Base-by-base conservation (phyloP, 2,888 invertebrate genomes). In the Nipponacmea schrenckii region DNA sequence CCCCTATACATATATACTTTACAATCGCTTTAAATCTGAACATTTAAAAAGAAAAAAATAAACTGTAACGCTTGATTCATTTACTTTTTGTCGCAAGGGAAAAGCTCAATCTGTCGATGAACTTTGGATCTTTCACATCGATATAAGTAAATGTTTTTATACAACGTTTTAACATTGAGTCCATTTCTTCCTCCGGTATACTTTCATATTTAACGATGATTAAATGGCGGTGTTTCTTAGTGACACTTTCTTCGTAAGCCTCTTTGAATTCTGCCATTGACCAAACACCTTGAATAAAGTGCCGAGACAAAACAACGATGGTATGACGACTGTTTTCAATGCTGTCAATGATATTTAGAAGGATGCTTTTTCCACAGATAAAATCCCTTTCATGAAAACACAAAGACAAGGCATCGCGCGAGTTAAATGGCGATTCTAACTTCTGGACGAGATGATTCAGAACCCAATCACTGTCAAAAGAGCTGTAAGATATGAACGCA, bases 201-300 rank as follows among this genome's bases (percentile, higher is more conserved):
- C 95, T 94, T 79, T 94, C 95, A 83, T 95, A 91, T 75, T 96
- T 91, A 79, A 96, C 93, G 75, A 96, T 93, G 80, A 96, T 94
- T 79, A 96, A 91, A 87, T 94, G 92, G 87, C 93, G 92, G 84
- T 94, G 90, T 73, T 94, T 91, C 88, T 94, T 94, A 80, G 94
- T 91, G 73, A 95, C 90, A 65, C 75, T 80, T 89, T 95, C 94
- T 87, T 94, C 94, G 88, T 95, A 94, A 62, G 95, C 95, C 68
- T 94, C 94, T 89, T 94, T 94, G 87, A 96, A 94, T 86, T 96
- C 95, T 88, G 94, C 94, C 74, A 95, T 92, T 85, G 94, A 94
- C 96, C 96, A 96, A 89, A 96, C 95, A 70, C 94, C 96, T 89
- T 94, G 94, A 83, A 96, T 93, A 88, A 95, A 96, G 89, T 95